Conservation (phyloP, 2,113 vertebrate genomes). For the Halichoeres trimaculatus region DNA sequence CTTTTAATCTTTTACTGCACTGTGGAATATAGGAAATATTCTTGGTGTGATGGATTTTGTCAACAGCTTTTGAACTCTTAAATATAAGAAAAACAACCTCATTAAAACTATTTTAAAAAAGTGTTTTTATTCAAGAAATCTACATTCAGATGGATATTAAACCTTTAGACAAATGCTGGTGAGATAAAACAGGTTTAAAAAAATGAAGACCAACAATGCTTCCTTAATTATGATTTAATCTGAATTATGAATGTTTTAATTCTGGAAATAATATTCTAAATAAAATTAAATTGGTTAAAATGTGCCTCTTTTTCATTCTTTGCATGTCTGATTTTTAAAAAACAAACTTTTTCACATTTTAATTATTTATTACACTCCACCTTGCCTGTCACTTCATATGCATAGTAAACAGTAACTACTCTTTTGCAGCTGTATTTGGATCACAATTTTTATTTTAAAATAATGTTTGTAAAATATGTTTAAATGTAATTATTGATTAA, state of each 20-base stretch:
- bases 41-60: too few relatives aligned
- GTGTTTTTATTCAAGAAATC: background rate
- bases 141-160: background rate
- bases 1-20: constrained; percentile 19
- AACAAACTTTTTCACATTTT: background rate
- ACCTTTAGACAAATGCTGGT: background rate
- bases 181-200: background rate
- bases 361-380: background rate
- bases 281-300: constrained; percentile 10
- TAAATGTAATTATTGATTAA: background rate
- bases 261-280: background rate
- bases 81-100: too few relatives aligned
- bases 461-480: background rate
- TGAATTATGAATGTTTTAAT: background rate
- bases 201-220: background rate
- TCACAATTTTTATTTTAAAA: background rate
- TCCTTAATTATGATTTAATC: background rate
- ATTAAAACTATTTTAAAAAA: too few relatives aligned
- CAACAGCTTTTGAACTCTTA: too few relatives aligned
- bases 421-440: too few relatives aligned
- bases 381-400: background rate
- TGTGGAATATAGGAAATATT: background rate
- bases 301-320: background rate
- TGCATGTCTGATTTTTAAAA: background rate
- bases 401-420: background rate